These are phyloP conservation scores for Dynastes maya DNA, from an alignment of 2,888 invertebrate species.

Conservation along the genomic window DNA sequence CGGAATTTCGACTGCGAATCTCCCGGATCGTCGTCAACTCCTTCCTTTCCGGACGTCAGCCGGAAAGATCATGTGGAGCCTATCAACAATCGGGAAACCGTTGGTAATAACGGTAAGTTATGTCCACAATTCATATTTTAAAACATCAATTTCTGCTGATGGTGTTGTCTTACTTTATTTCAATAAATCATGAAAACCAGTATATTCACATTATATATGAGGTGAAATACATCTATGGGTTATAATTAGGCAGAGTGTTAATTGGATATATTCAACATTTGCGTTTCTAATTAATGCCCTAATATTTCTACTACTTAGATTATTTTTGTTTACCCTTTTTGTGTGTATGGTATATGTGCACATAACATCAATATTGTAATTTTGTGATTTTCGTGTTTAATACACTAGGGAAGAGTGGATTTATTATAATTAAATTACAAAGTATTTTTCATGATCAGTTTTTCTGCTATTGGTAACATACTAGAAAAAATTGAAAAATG, in stretches of 20 bases:
- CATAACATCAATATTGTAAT: neutral
- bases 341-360: neutral
- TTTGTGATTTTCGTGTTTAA: too few species aligned
- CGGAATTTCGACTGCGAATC: constrained; percentile 72
- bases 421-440: too few species aligned
- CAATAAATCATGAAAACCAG: too few species aligned
- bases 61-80: constrained; percentile 71
- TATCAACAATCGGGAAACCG: constrained; percentile 61
- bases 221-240: neutral
- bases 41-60: constrained; percentile 71
- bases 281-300: neutral
- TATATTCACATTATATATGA: neutral
- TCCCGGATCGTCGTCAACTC: constrained; percentile 76
- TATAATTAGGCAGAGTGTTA: neutral
- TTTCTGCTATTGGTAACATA: too few species aligned
- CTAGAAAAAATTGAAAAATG: too few species aligned
- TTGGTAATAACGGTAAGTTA: constrained; percentile 61
- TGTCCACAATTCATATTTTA: neutral
- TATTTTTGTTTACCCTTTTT: neutral
- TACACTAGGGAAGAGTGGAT: too few species aligned
- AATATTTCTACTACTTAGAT: neutral
- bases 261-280: neutral
- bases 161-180: too few species aligned
- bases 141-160: too few species aligned
- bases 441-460: too few species aligned